Evolutionary conservation across 2,113 vertebrate species (phyloP), one percentile per base, ranked within the genome.

Genomic region (Eleginops maclovinus): DNA sequence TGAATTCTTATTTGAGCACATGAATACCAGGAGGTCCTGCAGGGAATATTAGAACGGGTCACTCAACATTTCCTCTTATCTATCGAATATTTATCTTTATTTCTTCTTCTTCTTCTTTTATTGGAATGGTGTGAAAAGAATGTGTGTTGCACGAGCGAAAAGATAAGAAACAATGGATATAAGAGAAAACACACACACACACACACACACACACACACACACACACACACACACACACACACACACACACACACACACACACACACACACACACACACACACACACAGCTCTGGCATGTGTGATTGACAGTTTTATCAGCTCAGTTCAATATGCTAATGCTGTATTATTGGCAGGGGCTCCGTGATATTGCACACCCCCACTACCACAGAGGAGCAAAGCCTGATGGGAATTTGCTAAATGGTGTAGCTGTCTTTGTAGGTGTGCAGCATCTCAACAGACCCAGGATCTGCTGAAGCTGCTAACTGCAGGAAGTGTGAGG

Each of bases 281-380:
- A 41, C 14, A 66, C 67, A 83, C 55, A 41, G 2, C 22, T n/a
- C 24, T 82, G 71, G 79, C 71, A 75, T 19, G 24, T 77, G 58
- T 87, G 88, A 89, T 41, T 89, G 90, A 88, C 87, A 89, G 74
- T 77, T 88, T 85, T 84, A 90, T 90, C 82, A 81, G 80, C 77
- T 83, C 40, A 62, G 69, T 71, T 88, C 86, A 89, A 59, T 91
- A 88, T 91, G 84, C 60, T 82, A 84, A 88, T 83, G 74, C 47
- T 76, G 77, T 72, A 62, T 76, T 83, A 74, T 79, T 87, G 88
- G 88, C 88, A 87, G 53, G 14, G 22, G 31, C 58, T 72, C 17
- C 1, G 1, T 85, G 65, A 77, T 82, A 56, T 65, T 79, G 79
- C 79, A 77, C 83, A 64, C 43, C 53, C 75, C 72, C 81, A 75